Base-by-base conservation (phyloP, 2,113 vertebrate genomes). In the Pungitius pungitius region DNA sequence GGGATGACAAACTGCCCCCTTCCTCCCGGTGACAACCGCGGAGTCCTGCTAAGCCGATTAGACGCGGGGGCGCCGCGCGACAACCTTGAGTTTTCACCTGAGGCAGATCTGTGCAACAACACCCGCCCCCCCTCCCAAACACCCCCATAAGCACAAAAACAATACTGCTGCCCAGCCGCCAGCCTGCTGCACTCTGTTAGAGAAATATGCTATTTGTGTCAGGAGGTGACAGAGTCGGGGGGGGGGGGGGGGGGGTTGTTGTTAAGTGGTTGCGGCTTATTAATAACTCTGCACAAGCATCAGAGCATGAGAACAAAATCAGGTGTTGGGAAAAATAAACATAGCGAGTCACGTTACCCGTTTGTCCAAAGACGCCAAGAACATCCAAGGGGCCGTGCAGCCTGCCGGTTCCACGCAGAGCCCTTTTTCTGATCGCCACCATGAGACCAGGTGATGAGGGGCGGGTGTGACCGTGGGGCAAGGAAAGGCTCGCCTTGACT, bases 211-310 rank as follows among this genome's bases (percentile, higher is more conserved):
- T 35, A 40, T 37, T 43, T 7, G 5, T 22, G 52, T 64, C 30
- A 18, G 24, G 60, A 52, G 30, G 69, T 42, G 73, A 67, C 26
- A 13, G 3, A 33, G 52, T 35, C 35, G 5, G 18, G 33, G 30
- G 5, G 42, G 73, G 65, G 52, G 27, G 30, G 5, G 18, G 33
- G 30, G 5, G 42, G 73, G 65, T 65, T 59, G 27, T 26, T 54
- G 49, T 75, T 73, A 80, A 80, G 61, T 40, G 35, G 59, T 33
- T 60, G 85, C 83, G 80, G 67, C 7, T 5, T 35, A 85, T 81
- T 73, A 81, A 85, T 80, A 68, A 84, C 70, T 76, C 14, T 5
- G 14, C 57, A 56, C 49, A 22, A 73, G 77, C 67, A 42, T 55
- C 1, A 2, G 39, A 24, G 70, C 64, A 52, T n/a, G 37, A 75